These are phyloP conservation scores for Noctua comes DNA, from an alignment of 2,888 invertebrate species.

Conservation along the genomic window DNA sequence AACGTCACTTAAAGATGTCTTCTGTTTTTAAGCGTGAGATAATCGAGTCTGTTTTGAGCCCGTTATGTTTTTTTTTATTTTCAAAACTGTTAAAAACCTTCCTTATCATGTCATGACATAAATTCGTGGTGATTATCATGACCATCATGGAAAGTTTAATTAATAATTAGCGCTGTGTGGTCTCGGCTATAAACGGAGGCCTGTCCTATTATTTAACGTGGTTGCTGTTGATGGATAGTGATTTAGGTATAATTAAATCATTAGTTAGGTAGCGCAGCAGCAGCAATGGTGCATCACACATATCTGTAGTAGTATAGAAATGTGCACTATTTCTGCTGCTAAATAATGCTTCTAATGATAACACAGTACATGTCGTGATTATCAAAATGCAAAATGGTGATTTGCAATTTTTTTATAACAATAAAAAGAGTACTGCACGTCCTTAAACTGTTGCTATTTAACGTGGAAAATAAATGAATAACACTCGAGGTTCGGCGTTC, in stretches of 20 bases:
- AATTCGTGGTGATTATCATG: not conserved
- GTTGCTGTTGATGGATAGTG: conserved; percentile 11
- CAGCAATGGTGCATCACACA: not conserved
- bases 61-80: not conserved
- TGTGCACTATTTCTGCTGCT: too few species aligned
- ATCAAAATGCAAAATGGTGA: not conserved
- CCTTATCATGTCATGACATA: conserved; percentile 1
- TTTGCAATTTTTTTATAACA: not conserved
- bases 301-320: not conserved
- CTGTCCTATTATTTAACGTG: conserved; percentile 22
- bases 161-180: conserved; percentile 13
- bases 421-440: not conserved
- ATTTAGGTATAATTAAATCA: conserved; percentile 19
- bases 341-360: not conserved
- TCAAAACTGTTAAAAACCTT: not conserved
- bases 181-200: not conserved
- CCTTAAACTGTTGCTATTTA: not conserved
- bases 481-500: conserved; percentile 3
- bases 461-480: conserved; percentile 9
- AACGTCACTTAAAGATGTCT: not conserved
- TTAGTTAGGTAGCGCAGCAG: not conserved
- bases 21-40: not conserved
- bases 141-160: conserved; percentile 15
- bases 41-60: not conserved
- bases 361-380: not conserved